These are phyloP conservation scores for Rhinoraja longicauda DNA, from an alignment of 2,797 vertebrate species.

Conservation along the genomic window DNA sequence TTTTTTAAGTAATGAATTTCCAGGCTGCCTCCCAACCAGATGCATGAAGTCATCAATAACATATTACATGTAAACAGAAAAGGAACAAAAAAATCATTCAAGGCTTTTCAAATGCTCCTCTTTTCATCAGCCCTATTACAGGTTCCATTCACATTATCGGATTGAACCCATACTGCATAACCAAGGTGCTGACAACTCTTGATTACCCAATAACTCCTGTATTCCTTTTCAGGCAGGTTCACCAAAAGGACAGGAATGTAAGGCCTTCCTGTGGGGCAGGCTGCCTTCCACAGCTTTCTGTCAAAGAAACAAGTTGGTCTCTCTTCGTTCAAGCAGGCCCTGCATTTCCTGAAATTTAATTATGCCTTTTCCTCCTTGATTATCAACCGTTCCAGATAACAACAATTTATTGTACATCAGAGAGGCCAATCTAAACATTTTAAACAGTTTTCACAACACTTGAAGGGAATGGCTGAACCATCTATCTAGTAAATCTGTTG, in stretches of 20 bases:
- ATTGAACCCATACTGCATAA: constrained; percentile 77
- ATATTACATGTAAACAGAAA: constrained; percentile 69
- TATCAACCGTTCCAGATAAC: constrained; percentile 57
- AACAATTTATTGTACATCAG: constrained; percentile 52
- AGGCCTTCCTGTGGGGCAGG: constrained; percentile 80
- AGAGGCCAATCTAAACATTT: constrained; percentile 52
- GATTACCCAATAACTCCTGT: constrained; percentile 96
- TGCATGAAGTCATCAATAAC: constrained; percentile 73
- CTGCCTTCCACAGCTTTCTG: constrained; percentile 59
- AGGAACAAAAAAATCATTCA: constrained; percentile 73
- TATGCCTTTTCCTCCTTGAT: constrained; percentile 55
- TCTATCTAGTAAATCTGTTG: constrained; percentile 52
- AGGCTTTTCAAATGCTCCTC: constrained; percentile 70
- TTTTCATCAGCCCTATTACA: constrained; percentile 87
- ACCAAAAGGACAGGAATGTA: constrained; percentile 87
- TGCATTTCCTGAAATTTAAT: constrained; percentile 58
- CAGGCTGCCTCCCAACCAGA: constrained; percentile 56
- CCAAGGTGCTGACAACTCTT: constrained; percentile 87
- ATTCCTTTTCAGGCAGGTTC: constrained; percentile 88
- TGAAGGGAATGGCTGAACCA: constrained; percentile 50
- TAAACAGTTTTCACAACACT: constrained; percentile 51
- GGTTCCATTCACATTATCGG: constrained; percentile 82
- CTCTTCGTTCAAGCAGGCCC: constrained; percentile 50
- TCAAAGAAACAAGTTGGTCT: constrained; percentile 65
- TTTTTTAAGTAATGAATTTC: constrained; percentile 59